Evolutionary conservation across 2,113 vertebrate genomes (phyloP).

Genomic region (Neolamprologus modestus): DNA sequence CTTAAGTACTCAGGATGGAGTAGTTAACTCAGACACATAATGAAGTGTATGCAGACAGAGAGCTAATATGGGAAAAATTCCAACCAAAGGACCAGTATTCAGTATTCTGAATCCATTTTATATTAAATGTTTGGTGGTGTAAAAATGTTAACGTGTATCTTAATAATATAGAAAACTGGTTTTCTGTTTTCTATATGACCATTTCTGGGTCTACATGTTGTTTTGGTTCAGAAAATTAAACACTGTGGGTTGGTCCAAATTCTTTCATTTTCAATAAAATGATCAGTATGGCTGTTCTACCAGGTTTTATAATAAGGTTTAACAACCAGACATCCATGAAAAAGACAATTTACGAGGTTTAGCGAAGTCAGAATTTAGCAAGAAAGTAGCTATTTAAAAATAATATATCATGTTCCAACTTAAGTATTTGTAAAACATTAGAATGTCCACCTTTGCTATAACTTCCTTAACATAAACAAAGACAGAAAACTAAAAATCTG

Average conservation of each 20-base stretch:
- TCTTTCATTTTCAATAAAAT: background rate
- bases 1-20: slow-evolving; percentile 10
- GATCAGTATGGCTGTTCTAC: background rate
- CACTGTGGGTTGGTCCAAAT: background rate
- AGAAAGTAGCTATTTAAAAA: background rate
- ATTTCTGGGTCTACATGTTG: background rate
- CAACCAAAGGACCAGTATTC: background rate
- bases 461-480: background rate
- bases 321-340: background rate
- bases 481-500: background rate
- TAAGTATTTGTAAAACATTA: background rate
- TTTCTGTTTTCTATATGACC: background rate
- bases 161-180: background rate
- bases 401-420: background rate
- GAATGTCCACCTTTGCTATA: rapidly evolving
- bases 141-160: background rate
- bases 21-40: background rate
- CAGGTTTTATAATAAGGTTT: background rate
- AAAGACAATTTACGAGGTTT: background rate
- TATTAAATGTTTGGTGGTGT: background rate
- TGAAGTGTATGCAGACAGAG: background rate
- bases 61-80: background rate
- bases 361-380: background rate
- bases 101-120: background rate
- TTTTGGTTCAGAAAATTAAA: background rate